These are phyloP conservation scores for Plebejus argus DNA, from an alignment of 2,888 invertebrate species.

Conservation along the genomic window DNA sequence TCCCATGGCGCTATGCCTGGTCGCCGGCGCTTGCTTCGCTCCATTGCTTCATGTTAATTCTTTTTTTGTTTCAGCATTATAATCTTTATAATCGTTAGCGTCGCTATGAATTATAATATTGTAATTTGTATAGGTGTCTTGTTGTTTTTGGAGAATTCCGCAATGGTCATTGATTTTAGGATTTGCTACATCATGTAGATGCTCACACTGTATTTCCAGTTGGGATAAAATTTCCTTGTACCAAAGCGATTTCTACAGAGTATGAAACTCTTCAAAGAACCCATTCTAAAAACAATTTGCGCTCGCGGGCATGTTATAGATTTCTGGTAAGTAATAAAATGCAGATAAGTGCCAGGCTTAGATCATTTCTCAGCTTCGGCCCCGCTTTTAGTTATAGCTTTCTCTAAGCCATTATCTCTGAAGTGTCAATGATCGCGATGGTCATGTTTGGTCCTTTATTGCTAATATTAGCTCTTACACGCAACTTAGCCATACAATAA, in stretches of 20 bases:
- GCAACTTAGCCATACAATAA: not conserved
- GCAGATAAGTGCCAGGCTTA: slow-evolving; percentile 23
- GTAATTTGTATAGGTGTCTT: not conserved
- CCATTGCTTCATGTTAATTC: slow-evolving; percentile 37
- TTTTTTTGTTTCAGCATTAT: slow-evolving; percentile 30
- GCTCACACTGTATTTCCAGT: not conserved
- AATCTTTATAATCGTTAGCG: slow-evolving; percentile 1
- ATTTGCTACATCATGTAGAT: not conserved
- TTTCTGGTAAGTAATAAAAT: slow-evolving; percentile 4
- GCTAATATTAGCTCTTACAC: not conserved
- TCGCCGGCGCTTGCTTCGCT: slow-evolving; percentile 45
- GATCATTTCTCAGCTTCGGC: slow-evolving; percentile 20
- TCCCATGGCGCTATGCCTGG: slow-evolving; percentile 62
- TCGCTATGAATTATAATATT: not conserved
- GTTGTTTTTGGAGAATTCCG: not conserved
- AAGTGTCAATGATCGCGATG: slow-evolving; percentile 8
- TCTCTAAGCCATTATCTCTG: slow-evolving; percentile 6
- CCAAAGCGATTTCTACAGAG: slow-evolving; percentile 23
- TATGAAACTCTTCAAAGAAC: slow-evolving; percentile 31
- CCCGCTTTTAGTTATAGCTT: not conserved
- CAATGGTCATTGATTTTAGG: not conserved
- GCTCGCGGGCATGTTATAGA: not conserved
- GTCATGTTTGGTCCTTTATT: not conserved
- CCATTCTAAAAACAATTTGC: slow-evolving; percentile 5
- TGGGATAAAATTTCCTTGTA: not conserved